Evolutionary conservation across 2,888 invertebrate genomes (phyloP).

Genomic region (Osmoderma eremita): DNA sequence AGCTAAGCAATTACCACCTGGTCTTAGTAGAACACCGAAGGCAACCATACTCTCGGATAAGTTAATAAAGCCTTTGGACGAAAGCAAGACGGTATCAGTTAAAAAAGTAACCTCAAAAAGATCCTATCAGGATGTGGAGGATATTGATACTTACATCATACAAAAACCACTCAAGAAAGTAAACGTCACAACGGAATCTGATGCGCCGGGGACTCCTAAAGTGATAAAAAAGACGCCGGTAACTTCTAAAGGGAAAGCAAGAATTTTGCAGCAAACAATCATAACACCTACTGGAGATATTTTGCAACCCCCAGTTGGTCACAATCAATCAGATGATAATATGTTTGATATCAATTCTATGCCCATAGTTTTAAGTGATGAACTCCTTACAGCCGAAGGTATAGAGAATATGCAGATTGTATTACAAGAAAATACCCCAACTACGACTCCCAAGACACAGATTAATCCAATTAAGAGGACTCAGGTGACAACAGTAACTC

Average conservation of each 20-base stretch:
- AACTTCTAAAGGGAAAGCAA: conserved; percentile 56
- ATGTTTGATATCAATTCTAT: conserved; percentile 80
- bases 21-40: conserved; percentile 49
- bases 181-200: conserved; percentile 24
- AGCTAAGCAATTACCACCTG: conserved; percentile 44
- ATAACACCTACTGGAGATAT: conserved; percentile 61
- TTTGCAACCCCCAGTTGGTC: conserved; percentile 52
- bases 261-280: conserved; percentile 62
- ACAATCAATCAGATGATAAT: conserved; percentile 61
- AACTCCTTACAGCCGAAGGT: conserved; percentile 73
- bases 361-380: conserved; percentile 80
- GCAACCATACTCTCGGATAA: conserved; percentile 61
- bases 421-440: conserved; percentile 52
- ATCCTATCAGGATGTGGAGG: conserved; percentile 59
- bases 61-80: conserved; percentile 57
- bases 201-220: conserved; percentile 29
- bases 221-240: conserved; percentile 36
- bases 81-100: conserved; percentile 52
- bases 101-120: conserved; percentile 56
- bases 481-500: conserved; percentile 43
- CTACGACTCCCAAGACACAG: conserved; percentile 41
- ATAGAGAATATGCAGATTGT: conserved; percentile 77
- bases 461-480: conserved; percentile 36
- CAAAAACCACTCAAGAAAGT: conserved; percentile 54
- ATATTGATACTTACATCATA: conserved; percentile 62